A percentile compares a stretch with the other conserved stretches of the same genome.
These are phyloP conservation scores for Lagodon rhomboides DNA, from an alignment of 2,797 vertebrate genomes.

Conservation along the genomic window DNA sequence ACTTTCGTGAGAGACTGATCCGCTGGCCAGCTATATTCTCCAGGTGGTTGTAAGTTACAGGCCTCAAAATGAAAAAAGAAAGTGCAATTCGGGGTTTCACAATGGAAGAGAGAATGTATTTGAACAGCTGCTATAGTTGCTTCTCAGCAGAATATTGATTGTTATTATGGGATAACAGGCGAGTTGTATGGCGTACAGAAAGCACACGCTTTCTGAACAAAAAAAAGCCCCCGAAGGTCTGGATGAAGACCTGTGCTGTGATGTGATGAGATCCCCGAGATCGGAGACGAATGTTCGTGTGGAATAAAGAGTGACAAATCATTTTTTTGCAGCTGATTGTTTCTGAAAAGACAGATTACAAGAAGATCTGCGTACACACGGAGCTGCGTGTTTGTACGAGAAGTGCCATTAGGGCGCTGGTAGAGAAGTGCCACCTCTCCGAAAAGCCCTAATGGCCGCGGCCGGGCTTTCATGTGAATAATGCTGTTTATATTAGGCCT, in stretches of 20 bases:
- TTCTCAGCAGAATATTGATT: slow-evolving; percentile 76
- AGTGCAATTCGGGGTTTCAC: slow-evolving; percentile 73
- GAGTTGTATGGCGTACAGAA: slow-evolving; percentile 48
- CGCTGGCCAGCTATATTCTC: slow-evolving; percentile 76
- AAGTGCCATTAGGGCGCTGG: slow-evolving; percentile 73
- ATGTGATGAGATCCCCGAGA: slow-evolving; percentile 56
- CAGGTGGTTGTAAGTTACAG: slow-evolving; percentile 81
- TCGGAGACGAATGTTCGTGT: slow-evolving; percentile 40
- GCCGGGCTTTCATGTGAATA: slow-evolving; percentile 84
- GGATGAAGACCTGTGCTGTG: slow-evolving; percentile 59
- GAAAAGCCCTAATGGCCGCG: slow-evolving; percentile 73
- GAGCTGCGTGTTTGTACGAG: slow-evolving; percentile 67
- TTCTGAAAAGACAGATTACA: slow-evolving; percentile 47
- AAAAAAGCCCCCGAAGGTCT: slow-evolving; percentile 43
- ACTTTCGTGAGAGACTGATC: slow-evolving; percentile 75
- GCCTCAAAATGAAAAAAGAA: slow-evolving; percentile 66
- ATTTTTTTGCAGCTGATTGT: slow-evolving; percentile 51
- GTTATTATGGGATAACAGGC: slow-evolving; percentile 70
- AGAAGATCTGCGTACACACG: slow-evolving; percentile 38
- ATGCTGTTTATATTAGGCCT: slow-evolving; percentile 86
- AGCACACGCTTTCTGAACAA: slow-evolving; percentile 44
- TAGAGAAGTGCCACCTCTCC: slow-evolving; percentile 77
- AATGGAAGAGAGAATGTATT: slow-evolving; percentile 76
- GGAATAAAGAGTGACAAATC: slow-evolving; percentile 64
- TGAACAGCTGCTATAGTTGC: slow-evolving; percentile 84